Evolutionary conservation across 1,140 invertebrate genomes (phyloP).

Genomic region (Pemphigus obesinymphae): DNA sequence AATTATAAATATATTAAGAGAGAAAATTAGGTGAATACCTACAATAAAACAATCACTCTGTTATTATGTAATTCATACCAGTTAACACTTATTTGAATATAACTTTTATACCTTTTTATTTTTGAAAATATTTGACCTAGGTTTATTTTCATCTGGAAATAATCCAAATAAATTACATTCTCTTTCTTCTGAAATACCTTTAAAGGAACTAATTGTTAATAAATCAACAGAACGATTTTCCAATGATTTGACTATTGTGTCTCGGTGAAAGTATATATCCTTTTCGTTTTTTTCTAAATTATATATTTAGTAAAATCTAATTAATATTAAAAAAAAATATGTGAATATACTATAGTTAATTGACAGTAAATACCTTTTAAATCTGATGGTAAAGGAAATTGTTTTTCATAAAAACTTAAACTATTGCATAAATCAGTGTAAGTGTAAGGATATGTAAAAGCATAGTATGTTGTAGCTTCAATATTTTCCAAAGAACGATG

Average conservation of each 20-base stretch:
- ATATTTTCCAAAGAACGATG: slow-evolving; percentile 68
- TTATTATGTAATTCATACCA: neutral
- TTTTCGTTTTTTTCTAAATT: slow-evolving; percentile 52
- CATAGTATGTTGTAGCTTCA: slow-evolving; percentile 75
- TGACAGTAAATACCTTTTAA: slow-evolving; percentile 31
- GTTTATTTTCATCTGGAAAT: slow-evolving; percentile 65
- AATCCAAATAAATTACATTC: slow-evolving; percentile 70
- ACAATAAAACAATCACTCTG: no score
- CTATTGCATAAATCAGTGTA: slow-evolving; percentile 75
- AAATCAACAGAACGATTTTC: slow-evolving; percentile 80
- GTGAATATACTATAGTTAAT: neutral
- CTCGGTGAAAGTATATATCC: slow-evolving; percentile 80
- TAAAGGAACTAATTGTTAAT: slow-evolving; percentile 78
- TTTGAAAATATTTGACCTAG: slow-evolving; percentile 67
- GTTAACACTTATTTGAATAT: neutral
- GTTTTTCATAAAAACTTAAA: slow-evolving; percentile 60
- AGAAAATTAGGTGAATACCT: no score
- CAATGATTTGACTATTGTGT: slow-evolving; percentile 74
- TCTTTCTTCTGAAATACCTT: slow-evolving; percentile 66
- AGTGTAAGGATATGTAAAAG: slow-evolving; percentile 87
- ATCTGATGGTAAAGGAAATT: slow-evolving; percentile 49
- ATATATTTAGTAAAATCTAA: neutral
- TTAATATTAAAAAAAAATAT: neutral
- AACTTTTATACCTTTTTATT: slow-evolving; percentile 63
- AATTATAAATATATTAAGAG: no score